A percentile compares a stretch with the other conserved stretches of the same genome.
Evolutionary conservation across 2,797 vertebrate species (phyloP).

Genomic region (Ctenopoma multispine): DNA sequence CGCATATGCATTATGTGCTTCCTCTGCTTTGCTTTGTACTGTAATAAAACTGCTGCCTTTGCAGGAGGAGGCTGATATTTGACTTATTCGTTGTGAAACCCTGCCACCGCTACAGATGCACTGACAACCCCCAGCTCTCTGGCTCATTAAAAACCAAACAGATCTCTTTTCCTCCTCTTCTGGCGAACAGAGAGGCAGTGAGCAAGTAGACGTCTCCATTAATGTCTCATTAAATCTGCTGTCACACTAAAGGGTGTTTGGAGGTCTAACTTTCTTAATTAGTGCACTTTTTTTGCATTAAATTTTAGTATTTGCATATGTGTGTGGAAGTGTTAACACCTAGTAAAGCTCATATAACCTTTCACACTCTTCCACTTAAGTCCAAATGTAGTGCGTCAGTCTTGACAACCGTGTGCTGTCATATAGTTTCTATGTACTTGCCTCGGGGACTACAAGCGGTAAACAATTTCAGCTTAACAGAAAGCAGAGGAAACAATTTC

Average conservation of each 20-base stretch:
- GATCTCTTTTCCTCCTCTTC: slow-evolving; percentile 49
- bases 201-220: slow-evolving; percentile 67
- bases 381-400: slow-evolving; percentile 31
- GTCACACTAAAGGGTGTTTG: slow-evolving; percentile 66
- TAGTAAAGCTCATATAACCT: slow-evolving; percentile 42
- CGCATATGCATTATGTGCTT: background rate
- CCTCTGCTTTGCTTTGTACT: slow-evolving; percentile 13
- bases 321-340: slow-evolving; percentile 42
- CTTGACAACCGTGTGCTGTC: slow-evolving; percentile 35
- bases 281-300: slow-evolving; percentile 48
- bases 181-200: slow-evolving; percentile 40
- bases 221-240: slow-evolving; percentile 76
- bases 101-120: slow-evolving; percentile 42
- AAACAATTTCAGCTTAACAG: slow-evolving; percentile 40
- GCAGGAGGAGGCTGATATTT: slow-evolving; percentile 45
- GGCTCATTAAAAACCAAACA: slow-evolving; percentile 78
- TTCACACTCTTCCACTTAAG: slow-evolving; percentile 25
- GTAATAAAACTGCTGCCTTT: slow-evolving; percentile 37
- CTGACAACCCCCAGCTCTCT: slow-evolving; percentile 59
- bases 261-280: slow-evolving; percentile 69
- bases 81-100: slow-evolving; percentile 59
- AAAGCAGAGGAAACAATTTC: slow-evolving; percentile 67
- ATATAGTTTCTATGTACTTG: slow-evolving; percentile 21
- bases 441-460: slow-evolving; percentile 14
- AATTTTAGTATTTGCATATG: slow-evolving; percentile 54